Base-by-base conservation (phyloP, 2,113 vertebrate genomes). In the Calyptommatus sinebrachiatus region DNA sequence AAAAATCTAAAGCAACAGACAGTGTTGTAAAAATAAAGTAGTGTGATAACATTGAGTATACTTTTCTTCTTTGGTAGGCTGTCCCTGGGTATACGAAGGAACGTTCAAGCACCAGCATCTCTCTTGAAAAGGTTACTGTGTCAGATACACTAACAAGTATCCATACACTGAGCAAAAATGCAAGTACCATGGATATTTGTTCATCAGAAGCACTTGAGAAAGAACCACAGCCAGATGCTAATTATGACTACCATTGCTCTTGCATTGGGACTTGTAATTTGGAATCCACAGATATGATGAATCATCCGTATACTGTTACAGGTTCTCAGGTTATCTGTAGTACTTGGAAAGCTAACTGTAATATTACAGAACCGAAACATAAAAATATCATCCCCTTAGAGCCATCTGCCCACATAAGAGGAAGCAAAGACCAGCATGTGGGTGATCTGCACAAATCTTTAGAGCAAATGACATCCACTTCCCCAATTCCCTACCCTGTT, bases 61-160 rank as follows among this genome's bases (percentile, higher is more conserved):
- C 35, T 79, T 74, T 70, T 69, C 35, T 14, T 50, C 67, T 78
- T 21, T 61, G 78, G 62, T 85, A 95, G 95, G 93, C 50, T 21
- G 2, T 82, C 79, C 76, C 84, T 85, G 76, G 28, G 22, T 57
- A 89, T 84, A 71, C 84, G 24, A 35, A 83, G 26, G 84, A 91
- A 78, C 76, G 76, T 21, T 4, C 73, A 75, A 78, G 12, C 26
- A 48, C 60, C 12, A 85, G n/a, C 1, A 0, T 73, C 16, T 76
- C 57, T 71, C 67, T 67, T 29, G 89, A 79, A 86, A 83, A 57
- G 48, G 2, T 71, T 0, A 2, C 9, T 26, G 28, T 62, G 35
- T 61, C 85, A 61, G 88, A 73, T 46, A 16, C 16, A 5, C 21
- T 91, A 28, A 29, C 76, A n/a, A 50, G 26, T n/a, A 72, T 61